Base-by-base conservation (phyloP, 2,888 invertebrate genomes). In the Eupithecia tripunctaria region DNA sequence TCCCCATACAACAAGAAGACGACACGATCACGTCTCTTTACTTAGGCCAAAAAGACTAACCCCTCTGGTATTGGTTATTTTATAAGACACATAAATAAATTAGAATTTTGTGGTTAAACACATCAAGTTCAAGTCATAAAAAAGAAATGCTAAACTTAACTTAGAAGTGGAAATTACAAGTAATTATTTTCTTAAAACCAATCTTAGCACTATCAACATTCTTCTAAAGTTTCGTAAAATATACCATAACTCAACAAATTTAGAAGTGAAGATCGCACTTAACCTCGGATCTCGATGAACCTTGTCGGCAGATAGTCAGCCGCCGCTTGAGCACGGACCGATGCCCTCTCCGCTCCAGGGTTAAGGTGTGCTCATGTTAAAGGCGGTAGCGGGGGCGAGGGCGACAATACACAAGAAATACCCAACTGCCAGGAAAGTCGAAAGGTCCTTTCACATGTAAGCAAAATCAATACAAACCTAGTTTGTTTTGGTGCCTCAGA, bases 301-400 rank as follows among this genome's bases (percentile, higher is more conserved):
- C 74, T 74, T 74, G 71, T 71, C 62, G 56, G 66, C 65, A 71
- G 71, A 74, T 73, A 70, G 51, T 51, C 63, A 73, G 74, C 47
- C 65, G 47, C 41, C 65, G 70, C 77, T 77, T 77, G 66, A 66
- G 71, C 77, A 77, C 77, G 77, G 74, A 73, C 75, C 75, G 65
- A 74, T 73, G 75, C 67, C 71, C 73, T 67, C 74, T 73, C 62
- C 18, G 56, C 8, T 62, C 62, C 32, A 71, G 69, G 38, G 59
- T 63, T 10, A 47, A 60, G 51, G 6, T 8, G 36, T 15, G 10
- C 15, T 21, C 21, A 56, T 15, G 36, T 5, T 32, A 43, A 14
- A 51, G 51, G 56, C 56, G 67, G 36, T 4, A 59, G 70, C 8
- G 60, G 29, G 29, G 18, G 29, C 18, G 60, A 18, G 29, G 18